Percentiles rank a stretch among this genome's conserved stretches.
Evolutionary conservation across 2,797 vertebrate species (phyloP).

Genomic region (Mormyrops attenuatus): DNA sequence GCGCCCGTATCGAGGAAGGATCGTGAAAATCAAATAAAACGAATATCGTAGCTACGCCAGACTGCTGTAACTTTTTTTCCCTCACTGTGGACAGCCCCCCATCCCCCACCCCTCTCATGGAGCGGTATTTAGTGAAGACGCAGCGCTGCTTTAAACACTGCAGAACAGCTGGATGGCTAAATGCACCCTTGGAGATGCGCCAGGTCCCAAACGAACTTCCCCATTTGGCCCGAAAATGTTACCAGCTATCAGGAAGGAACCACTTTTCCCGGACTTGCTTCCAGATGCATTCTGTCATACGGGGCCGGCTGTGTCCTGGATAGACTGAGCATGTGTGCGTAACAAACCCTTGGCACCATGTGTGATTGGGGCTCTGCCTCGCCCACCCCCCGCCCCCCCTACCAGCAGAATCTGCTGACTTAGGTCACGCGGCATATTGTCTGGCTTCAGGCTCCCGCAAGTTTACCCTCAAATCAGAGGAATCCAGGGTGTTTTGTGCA

Average conservation of each 20-base stretch:
- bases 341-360: neutral
- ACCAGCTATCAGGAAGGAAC: conserved; percentile 24
- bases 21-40: conserved; percentile 4
- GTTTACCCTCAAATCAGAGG: neutral
- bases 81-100: neutral
- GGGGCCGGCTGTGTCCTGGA: neutral
- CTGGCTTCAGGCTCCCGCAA: neutral
- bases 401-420: conserved; percentile 23
- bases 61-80: neutral
- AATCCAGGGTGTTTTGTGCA: neutral
- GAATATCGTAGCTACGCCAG: neutral
- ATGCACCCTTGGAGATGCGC: conserved; percentile 25
- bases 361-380: conserved; percentile 31
- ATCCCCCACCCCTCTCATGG: neutral
- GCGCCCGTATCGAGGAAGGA: neutral
- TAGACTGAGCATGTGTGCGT: neutral
- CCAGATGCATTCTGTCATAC: conserved; percentile 19
- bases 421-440: conserved; percentile 26
- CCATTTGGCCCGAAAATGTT: conserved; percentile 25
- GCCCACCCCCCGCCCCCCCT: neutral
- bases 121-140: neutral
- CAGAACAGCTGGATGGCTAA: conserved; percentile 28
- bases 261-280: conserved; percentile 21
- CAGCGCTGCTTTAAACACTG: conserved; percentile 12
- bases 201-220: conserved; percentile 21